A percentile compares a stretch with the other conserved stretches of the same genome.
These are phyloP conservation scores for Macrosiphum euphorbiae DNA, from an alignment of 2,888 invertebrate genomes.

Conservation along the genomic window DNA sequence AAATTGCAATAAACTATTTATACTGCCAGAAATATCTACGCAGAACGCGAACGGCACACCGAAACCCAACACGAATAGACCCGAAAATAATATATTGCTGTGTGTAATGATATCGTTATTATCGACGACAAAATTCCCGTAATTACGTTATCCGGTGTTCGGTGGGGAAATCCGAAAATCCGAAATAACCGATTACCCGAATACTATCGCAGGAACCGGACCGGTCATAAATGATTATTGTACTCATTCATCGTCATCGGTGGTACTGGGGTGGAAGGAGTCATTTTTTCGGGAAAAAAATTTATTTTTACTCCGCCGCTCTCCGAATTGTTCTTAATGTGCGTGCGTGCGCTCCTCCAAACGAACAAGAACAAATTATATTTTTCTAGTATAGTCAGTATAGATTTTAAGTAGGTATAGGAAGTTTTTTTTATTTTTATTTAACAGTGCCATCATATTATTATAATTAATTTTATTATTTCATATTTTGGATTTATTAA, in stretches of 20 bases:
- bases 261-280: background rate
- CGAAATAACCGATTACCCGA: background rate
- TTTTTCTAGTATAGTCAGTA: no score
- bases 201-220: background rate
- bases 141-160: background rate
- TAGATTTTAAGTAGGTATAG: no score
- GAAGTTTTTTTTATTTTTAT: no score
- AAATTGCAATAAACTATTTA: no score
- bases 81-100: background rate
- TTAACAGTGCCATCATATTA: no score
- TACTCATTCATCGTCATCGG: background rate
- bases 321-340: background rate
- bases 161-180: background rate
- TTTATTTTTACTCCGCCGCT: background rate
- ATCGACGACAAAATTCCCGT: background rate
- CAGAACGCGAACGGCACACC: background rate
- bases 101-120: background rate
- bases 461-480: no score
- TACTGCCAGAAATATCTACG: background rate
- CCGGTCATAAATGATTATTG: background rate
- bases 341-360: background rate
- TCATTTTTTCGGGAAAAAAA: background rate
- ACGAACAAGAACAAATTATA: no score
- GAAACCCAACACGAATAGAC: background rate
- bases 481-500: no score